phyloP scores from a whole-genome alignment of 2,888 invertebrate species.

The Cryptus armator region DNA sequence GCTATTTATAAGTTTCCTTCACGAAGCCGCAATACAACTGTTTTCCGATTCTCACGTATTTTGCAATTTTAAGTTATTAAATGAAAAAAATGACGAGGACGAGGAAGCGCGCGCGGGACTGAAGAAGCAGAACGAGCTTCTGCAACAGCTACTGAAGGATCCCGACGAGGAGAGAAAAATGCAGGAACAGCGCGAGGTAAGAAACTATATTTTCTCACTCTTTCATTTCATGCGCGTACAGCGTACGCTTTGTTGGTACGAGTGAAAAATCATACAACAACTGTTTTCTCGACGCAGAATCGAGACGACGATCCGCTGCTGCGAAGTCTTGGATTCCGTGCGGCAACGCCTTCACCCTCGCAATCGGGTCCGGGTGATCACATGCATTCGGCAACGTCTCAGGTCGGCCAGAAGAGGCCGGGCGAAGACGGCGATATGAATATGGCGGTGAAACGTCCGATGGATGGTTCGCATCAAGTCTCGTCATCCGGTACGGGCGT shows the following conservation, averaged over 20 bases:
- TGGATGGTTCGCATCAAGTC: slow-evolving; percentile 84
- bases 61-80: slow-evolving; percentile 88
- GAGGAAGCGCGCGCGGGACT: slow-evolving; percentile 87
- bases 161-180: slow-evolving; percentile 85
- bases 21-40: neutral
- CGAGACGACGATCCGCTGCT: slow-evolving; percentile 87
- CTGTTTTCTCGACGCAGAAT: slow-evolving; percentile 71
- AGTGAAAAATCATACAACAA: neutral
- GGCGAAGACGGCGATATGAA: slow-evolving; percentile 88
- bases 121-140: slow-evolving; percentile 88
- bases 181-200: slow-evolving; percentile 81
- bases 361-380: slow-evolving; percentile 85
- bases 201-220: neutral
- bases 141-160: slow-evolving; percentile 88
- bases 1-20: neutral
- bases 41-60: slow-evolving; percentile 35
- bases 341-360: slow-evolving; percentile 86
- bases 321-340: slow-evolving; percentile 86
- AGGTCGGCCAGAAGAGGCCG: slow-evolving; percentile 87
- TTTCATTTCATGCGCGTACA: neutral
- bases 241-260: neutral
- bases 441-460: slow-evolving; percentile 85
- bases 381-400: slow-evolving; percentile 80
- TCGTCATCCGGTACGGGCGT: slow-evolving; percentile 82
- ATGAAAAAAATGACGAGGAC: slow-evolving; percentile 93